A percentile compares a stretch with the other conserved stretches of the same genome.
These are phyloP conservation scores for Bursaphelenchus mucronatus DNA, from an alignment of 1,140 invertebrate genomes.

Conservation along the genomic window DNA sequence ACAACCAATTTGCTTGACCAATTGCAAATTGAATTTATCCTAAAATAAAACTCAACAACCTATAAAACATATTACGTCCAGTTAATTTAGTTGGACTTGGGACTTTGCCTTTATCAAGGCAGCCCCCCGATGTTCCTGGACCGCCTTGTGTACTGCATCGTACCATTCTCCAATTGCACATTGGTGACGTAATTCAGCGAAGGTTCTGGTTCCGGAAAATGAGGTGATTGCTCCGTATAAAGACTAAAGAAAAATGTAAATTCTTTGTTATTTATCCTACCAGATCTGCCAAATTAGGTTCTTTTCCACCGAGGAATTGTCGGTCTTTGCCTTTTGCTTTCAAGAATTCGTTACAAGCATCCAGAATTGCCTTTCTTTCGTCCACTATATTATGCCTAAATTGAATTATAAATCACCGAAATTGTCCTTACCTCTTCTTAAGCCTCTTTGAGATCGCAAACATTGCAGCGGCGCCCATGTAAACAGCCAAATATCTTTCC, in stretches of 20 bases:
- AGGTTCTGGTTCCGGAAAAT: slow-evolving; percentile 88
- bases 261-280: slow-evolving; percentile 51
- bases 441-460: slow-evolving; percentile 82
- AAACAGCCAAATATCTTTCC: slow-evolving; percentile 82
- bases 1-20: too few relatives aligned
- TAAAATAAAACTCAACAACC: too few relatives aligned
- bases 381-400: slow-evolving; percentile 75
- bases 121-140: slow-evolving; percentile 31
- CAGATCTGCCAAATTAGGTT: slow-evolving; percentile 86
- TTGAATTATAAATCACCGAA: slow-evolving; percentile 7
- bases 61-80: too few relatives aligned
- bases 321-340: slow-evolving; percentile 69
- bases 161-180: slow-evolving; percentile 36
- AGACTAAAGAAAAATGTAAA: slow-evolving; percentile 63
- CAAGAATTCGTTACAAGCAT: slow-evolving; percentile 76
- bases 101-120: slow-evolving; percentile 30
- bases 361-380: slow-evolving; percentile 81
- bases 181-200: slow-evolving; percentile 71
- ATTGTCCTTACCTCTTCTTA: slow-evolving; percentile 70
- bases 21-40: too few relatives aligned
- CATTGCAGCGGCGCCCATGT: slow-evolving; percentile 88
- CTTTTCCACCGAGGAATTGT: slow-evolving; percentile 74
- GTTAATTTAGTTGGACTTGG: not conserved
- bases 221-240: slow-evolving; percentile 87
- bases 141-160: slow-evolving; percentile 34